Evolutionary conservation across 1,140 invertebrate genomes (phyloP).

Genomic region (Bombus affinis): DNA sequence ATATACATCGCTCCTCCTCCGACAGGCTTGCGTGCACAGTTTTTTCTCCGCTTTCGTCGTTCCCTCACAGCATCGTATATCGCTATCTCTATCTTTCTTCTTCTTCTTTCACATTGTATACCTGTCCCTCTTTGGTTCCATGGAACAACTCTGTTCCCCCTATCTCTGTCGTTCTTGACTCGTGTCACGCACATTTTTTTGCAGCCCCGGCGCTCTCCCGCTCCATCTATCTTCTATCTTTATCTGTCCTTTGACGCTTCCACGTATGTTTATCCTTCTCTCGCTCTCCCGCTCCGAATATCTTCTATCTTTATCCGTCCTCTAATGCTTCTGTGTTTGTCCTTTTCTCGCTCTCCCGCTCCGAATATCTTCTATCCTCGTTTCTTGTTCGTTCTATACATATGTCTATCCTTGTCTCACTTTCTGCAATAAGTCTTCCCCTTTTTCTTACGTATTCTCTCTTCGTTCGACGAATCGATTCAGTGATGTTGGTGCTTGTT

Average conservation of each 20-base stretch:
- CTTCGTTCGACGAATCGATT: conserved; percentile 27
- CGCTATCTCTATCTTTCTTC: conserved; percentile 20
- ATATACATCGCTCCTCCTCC: neutral
- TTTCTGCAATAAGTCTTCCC: conserved; percentile 13
- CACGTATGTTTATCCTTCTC: neutral
- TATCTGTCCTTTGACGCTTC: neutral
- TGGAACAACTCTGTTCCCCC: conserved; percentile 30
- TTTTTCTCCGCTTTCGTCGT: conserved; percentile 8
- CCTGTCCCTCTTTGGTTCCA: conserved; percentile 5
- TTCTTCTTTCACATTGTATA: conserved; percentile 7
- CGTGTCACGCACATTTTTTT: conserved; percentile 25
- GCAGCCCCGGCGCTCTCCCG: neutral
- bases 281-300: neutral
- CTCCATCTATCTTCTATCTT: neutral
- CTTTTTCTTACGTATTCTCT: neutral
- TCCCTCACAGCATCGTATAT: conserved; percentile 11
- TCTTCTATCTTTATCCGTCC: neutral
- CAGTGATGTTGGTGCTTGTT: neutral
- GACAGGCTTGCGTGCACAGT: conserved; percentile 26
- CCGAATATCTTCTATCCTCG: neutral
- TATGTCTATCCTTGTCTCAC: conserved; percentile 1
- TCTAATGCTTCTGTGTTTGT: conserved; percentile 10
- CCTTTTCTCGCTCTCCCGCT: neutral
- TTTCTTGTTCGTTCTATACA: neutral
- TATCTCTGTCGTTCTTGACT: conserved; percentile 19